Evolutionary conservation across 2,113 vertebrate species (phyloP), one percentile per base, ranked within the genome.

Genomic region (Dinomys branickii): DNA sequence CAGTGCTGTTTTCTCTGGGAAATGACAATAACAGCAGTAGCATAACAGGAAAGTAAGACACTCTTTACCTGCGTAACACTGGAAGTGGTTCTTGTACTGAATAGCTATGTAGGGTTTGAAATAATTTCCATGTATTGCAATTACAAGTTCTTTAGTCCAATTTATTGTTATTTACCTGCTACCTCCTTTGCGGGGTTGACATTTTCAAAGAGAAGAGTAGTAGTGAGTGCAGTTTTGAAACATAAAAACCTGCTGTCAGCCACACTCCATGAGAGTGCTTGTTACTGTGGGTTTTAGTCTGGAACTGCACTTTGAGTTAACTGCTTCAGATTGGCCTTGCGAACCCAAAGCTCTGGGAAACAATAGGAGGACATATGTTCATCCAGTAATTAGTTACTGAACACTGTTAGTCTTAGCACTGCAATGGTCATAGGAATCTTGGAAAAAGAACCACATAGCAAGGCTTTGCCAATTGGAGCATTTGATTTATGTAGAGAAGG

Each of bases 1-100:
- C 95, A 38, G 88, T 71, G 30, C 65, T 58, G 73, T 93, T 97
- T 95, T 93, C 86, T 91, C 69, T 96, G 73, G 11, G n/a, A 96
- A 96, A 95, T 93, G 71, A 80, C 58, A 91, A 26, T 75, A 83
- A 47, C 44, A 75, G 33, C 47, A 96, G 26, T 82, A 77, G 10
- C 5, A 0, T 28, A 85, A 75, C 50, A 28, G 35, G 35, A 91
- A 91, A 97, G 73, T 67, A 22, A 82, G 80, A 78, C 16, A 33
- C 17, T n/a, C 95, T 93, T 96, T 77, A 88, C 81, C 63, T 2
- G 35, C 94, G 63, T 92, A 85, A 28, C 47, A 73, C 47, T 91
- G 65, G 78, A 77, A 73, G 87, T 80, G 17, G 47, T 82, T 14
- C 22, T 85, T 28, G 59, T 56, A 59, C 52, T 90, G 78, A 93